Evolutionary conservation across 2,113 vertebrate genomes (phyloP), one percentile per base, ranked within the genome.

Genomic region (Megaceryle maxima): DNA sequence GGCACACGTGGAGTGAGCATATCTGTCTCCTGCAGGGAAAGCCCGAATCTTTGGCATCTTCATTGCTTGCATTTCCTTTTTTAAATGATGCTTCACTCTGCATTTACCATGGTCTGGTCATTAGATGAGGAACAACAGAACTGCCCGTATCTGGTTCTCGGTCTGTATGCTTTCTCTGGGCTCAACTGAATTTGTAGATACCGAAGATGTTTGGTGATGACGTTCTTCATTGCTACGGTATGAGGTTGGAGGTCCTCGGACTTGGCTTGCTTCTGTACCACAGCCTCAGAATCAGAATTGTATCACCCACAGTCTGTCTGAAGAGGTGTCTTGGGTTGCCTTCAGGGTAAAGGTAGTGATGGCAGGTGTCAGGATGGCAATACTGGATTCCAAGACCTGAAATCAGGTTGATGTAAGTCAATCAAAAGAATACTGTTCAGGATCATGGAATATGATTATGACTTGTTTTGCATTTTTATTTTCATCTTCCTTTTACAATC

Each of bases 391-490:
- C 50, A 48, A 10, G 41, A 56, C 33, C 63, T 67, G 53, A 56
- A 75, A n/a, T 72, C 24, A 19, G 10, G 10, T 56, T 82, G 70
- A 46, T 63, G 14, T 4, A 39, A 48, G 46, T 29, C 2, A 67
- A 60, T 59, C 28, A 66, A 46, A 70, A 41, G 39, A 41, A 41
- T 41, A 41, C 35, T 76, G 8, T 80, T 73, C 11, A 29, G 22
- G 16, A 57, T 76, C 8, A 21, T 0, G 1, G 6, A 6, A 16
- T 43, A 16, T 0, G 1, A 20, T 73, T 77, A n/a, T 64, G 35
- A 31, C 24, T 51, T 79, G 7, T 16, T 79, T 75, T 73, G 16
- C 26, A 22, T 73, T 76, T 95, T 76, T 48, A 19, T 91, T 91
- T 93, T 87, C 4, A 10, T 64, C 28, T 84, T 88, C 48, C 39